These are phyloP conservation scores for Sinosuthora webbiana DNA, from an alignment of 2,113 vertebrate species.

Conservation along the genomic window DNA sequence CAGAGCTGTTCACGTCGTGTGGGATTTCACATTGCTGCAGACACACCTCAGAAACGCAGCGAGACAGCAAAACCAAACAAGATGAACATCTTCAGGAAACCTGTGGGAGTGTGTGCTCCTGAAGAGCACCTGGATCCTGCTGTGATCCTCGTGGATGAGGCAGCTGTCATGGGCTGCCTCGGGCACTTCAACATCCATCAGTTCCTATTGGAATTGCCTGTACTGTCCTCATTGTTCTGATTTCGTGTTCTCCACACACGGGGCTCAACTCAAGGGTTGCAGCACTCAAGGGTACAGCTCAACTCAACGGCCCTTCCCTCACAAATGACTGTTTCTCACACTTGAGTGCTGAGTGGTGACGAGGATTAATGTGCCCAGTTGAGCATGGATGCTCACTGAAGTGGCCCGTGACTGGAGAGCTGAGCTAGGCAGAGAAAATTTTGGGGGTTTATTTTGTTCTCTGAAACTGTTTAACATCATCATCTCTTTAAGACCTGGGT, in stretches of 20 bases:
- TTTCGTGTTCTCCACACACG: rapidly evolving
- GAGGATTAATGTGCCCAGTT: not conserved
- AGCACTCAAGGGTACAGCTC: too few relatives aligned
- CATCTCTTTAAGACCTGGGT: not conserved
- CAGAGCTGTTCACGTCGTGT: not conserved
- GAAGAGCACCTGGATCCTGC: not conserved
- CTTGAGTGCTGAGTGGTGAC: not conserved
- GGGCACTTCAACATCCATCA: rapidly evolving
- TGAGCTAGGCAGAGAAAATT: not conserved
- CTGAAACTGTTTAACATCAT: not conserved
- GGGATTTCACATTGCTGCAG: not conserved
- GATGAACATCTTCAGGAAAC: not conserved
- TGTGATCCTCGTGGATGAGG: rapidly evolving
- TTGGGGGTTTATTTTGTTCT: not conserved
- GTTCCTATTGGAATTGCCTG: not conserved
- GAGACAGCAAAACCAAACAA: not conserved
- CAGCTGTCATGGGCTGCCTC: not conserved
- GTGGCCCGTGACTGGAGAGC: not conserved
- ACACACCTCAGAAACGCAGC: not conserved
- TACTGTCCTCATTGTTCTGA: not conserved
- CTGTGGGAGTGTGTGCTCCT: not conserved
- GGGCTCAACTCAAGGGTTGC: not conserved
- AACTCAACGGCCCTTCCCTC: not conserved
- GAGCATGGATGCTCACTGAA: not conserved
- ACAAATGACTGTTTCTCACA: not conserved